A percentile compares a stretch with the other conserved stretches of the same genome.
Evolutionary conservation across 30 jellyfish, hydroid and myxozoan species (phyloP).

Genomic region (Aurelia aurita complex sp. Pacific): DNA sequence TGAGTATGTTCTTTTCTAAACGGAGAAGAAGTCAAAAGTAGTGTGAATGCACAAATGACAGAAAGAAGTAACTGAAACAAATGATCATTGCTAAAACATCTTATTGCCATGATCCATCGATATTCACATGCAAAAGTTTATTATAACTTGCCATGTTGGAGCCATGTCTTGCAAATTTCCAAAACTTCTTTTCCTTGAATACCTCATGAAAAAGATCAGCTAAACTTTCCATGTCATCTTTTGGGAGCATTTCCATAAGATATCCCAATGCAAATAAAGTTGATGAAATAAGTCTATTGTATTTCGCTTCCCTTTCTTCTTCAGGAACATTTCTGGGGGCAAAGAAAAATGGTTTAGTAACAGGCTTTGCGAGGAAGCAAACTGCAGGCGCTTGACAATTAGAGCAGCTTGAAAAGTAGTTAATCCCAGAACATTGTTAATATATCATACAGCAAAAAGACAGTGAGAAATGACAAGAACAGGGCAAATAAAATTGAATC

Average conservation of each 20-base stretch:
- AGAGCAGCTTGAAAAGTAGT: too few relatives aligned
- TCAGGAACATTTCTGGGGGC: slow-evolving; percentile 70
- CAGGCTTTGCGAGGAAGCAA: too few relatives aligned
- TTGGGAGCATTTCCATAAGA: slow-evolving; percentile 37
- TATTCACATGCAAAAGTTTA: not conserved
- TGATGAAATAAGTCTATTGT: slow-evolving; percentile 66
- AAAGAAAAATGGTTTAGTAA: too few relatives aligned
- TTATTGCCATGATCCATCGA: too few relatives aligned
- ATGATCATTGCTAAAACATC: too few relatives aligned
- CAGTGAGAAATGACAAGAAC: too few relatives aligned
- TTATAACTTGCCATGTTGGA: slow-evolving; percentile 67
- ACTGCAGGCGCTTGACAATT: too few relatives aligned
- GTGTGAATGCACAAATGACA: not conserved
- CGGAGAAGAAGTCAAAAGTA: not conserved
- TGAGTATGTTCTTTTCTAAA: not conserved
- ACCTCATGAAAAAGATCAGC: slow-evolving; percentile 23
- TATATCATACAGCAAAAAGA: too few relatives aligned
- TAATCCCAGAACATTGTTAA: too few relatives aligned
- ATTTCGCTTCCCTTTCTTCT: slow-evolving; percentile 94
- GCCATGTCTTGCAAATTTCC: slow-evolving; percentile 73
- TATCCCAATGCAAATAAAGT: slow-evolving; percentile 58
- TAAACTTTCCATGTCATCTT: slow-evolving; percentile 14
- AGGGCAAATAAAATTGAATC: too few relatives aligned
- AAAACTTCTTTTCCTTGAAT: slow-evolving; percentile 66
- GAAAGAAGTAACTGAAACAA: too few relatives aligned